A percentile compares a stretch with the other conserved stretches of the same genome.
Evolutionary conservation across 92 coral and sea anemone species (phyloP).

Genomic region (Epizoanthus rinbou): DNA sequence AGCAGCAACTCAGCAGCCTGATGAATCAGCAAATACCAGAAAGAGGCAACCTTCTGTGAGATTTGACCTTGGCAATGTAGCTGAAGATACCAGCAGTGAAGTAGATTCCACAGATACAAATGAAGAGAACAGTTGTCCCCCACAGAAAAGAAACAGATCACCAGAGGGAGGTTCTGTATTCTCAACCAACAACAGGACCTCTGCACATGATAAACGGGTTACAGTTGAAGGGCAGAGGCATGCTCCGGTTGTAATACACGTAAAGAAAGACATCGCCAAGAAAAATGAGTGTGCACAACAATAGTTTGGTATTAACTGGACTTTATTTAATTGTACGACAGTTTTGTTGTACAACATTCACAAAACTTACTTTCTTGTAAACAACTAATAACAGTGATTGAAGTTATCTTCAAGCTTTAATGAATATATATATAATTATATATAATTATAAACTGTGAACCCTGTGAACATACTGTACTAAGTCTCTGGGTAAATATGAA

Average conservation of each 20-base stretch:
- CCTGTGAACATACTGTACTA: no score
- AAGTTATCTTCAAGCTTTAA: no score
- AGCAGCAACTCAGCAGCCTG: neutral
- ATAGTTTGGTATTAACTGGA: constrained; percentile 15
- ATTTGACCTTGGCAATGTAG: constrained; percentile 8
- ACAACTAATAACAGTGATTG: no score
- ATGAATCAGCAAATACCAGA: neutral
- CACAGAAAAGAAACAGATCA: constrained; percentile 20
- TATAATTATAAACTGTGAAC: no score
- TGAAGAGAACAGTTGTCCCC: constrained; percentile 13
- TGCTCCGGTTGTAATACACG: constrained; percentile 77
- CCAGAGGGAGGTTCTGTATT: constrained; percentile 11
- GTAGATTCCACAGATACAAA: constrained; percentile 14
- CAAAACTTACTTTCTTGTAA: no score
- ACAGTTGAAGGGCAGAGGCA: constrained; percentile 65
- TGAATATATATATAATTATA: no score
- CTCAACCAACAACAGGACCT: neutral
- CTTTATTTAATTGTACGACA: no score
- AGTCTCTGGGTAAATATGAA: no score
- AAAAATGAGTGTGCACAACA: constrained; percentile 94
- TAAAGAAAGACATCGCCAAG: constrained; percentile 67
- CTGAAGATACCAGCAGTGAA: neutral
- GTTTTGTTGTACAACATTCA: no score
- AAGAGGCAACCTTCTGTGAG: constrained; percentile 24
- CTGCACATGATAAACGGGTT: constrained; percentile 36